Base-by-base conservation (phyloP, 1,140 invertebrate species). In the Drosophila mayri region DNA sequence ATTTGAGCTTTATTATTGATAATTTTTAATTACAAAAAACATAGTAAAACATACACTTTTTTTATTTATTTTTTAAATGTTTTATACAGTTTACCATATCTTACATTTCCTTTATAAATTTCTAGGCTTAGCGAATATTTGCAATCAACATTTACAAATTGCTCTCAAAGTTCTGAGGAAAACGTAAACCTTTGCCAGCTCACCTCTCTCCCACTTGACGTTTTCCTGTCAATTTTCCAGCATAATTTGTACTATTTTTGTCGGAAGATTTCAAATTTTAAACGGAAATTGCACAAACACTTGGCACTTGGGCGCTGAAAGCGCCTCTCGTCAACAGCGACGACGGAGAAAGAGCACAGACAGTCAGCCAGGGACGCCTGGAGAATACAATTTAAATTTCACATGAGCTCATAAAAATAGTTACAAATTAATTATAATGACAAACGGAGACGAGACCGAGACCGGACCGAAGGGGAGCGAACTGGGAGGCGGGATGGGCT, bases 351-450 rank as follows among this genome's bases (percentile, higher is more conserved):
- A 47, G 38, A 59, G 74, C 41, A 52, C 11, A 12, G 35, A 10
- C 32, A 6, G 49, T 63, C 63, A 73, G 73, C 49, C 40, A 30
- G 35, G 41, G 68, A 71, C 32, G 16, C 22, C 50, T 3, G 50
- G 50, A 59, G 68, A 72, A 72, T 72, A 72, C 52, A 72, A 88
- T 88, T 88, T 84, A 88, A 88, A 88, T 88, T 88, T 88, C 84
- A 84, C 85, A 88, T 88, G 84, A 88, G 84, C 85, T 88, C 84
- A 88, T 90, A 88, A 88, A 88, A 90, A 88, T 88, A 88, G 84
- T 88, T 88, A 88, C 84, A 88, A 88, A 88, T 88, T 88, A 88
- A 88, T 88, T 88, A 88, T 88, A 90, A 90, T 88, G 84, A 81
- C 81, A 88, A 88, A 80, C 75, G 77, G 30, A 37, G 68, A 72